phyloP scores from a whole-genome alignment of 1,140 invertebrate species.

The Aphidius gifuensis region DNA sequence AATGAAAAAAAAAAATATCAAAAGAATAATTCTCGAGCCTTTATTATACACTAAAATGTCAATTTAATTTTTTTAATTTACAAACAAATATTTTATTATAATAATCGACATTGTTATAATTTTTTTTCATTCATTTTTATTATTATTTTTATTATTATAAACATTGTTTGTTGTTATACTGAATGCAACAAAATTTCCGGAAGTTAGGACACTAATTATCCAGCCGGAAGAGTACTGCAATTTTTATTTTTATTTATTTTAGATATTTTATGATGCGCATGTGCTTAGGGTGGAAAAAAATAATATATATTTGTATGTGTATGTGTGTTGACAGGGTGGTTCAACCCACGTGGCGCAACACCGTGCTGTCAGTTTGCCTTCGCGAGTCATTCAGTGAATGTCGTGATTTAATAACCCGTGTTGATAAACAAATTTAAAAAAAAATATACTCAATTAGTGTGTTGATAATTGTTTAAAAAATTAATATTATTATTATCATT shows the following conservation, averaged over 20 bases:
- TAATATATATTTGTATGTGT: conserved; percentile 19
- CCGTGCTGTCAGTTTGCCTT: conserved; percentile 44
- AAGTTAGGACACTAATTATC: background rate
- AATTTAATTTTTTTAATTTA: no score
- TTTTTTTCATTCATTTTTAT: no score
- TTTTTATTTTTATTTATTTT: background rate
- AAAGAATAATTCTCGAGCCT: no score
- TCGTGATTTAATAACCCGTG: conserved; percentile 16
- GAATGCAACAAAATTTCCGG: background rate
- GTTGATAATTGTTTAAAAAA: no score
- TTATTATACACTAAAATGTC: no score
- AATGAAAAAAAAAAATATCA: no score
- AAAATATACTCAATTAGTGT: no score
- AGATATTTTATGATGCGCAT: conserved; percentile 15
- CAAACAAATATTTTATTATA: no score
- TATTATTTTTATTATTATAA: no score
- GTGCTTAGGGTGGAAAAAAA: conserved; percentile 27
- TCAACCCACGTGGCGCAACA: conserved; percentile 44
- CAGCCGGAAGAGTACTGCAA: background rate
- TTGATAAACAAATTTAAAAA: background rate
- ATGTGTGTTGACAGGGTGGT: conserved; percentile 31
- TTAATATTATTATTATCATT: no score
- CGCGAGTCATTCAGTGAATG: conserved; percentile 35
- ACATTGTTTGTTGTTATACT: no score
- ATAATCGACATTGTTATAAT: no score